phyloP scores from a whole-genome alignment of 2,797 vertebrate species.

The Melanotaenia trifasciata region DNA sequence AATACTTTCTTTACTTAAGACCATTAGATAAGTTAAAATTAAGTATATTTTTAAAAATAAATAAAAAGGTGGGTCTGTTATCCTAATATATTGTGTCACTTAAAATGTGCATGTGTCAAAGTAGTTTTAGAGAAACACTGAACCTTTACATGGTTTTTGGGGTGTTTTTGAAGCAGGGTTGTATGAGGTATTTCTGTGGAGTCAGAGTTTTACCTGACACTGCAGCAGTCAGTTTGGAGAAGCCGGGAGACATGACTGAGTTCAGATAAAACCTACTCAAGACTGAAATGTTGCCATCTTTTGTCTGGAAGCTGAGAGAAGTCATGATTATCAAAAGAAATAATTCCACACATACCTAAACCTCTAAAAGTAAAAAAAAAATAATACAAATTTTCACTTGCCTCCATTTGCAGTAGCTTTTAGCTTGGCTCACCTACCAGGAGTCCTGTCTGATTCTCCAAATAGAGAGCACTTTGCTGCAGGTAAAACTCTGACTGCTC shows the following conservation, averaged over 20 bases:
- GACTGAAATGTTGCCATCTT: neutral
- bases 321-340: neutral
- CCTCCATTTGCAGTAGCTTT: too few relatives aligned
- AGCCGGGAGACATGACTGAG: neutral
- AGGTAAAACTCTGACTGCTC: neutral
- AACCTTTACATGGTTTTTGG: neutral
- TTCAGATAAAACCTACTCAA: too few relatives aligned
- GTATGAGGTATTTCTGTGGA: neutral
- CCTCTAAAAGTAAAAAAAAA: neutral
- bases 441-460: neutral
- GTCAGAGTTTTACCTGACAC: too few relatives aligned
- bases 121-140: neutral
- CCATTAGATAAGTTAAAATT: too few relatives aligned
- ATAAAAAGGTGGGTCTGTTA: neutral
- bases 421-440: neutral
- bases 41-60: neutral
- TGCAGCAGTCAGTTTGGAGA: neutral
- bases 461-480: neutral
- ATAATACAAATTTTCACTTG: neutral
- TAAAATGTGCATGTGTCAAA: slow-evolving; percentile 16
- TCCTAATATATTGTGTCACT: neutral
- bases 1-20: neutral
- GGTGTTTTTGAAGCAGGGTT: neutral
- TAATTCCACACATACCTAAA: neutral
- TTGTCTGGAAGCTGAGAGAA: neutral